Conservation (phyloP, 1,140 invertebrate species). For the Papilio aristodemus region DNA sequence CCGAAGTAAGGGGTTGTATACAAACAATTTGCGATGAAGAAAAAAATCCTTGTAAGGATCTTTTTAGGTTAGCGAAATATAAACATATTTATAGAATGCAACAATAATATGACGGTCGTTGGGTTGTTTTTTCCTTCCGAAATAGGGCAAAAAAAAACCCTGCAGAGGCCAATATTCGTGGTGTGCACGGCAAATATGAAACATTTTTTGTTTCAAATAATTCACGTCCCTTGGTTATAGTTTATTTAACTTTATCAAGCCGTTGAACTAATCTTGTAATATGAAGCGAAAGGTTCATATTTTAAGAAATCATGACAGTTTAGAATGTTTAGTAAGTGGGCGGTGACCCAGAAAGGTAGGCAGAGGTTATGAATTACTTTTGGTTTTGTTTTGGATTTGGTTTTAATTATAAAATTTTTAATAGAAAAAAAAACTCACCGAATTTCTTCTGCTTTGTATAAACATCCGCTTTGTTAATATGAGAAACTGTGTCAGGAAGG, state of each 20-base stretch:
- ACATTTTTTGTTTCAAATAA: constrained; percentile 3
- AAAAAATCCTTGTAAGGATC: no score
- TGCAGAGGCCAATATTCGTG: background rate
- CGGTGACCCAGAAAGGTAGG: no score
- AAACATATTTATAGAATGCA: constrained; percentile 10
- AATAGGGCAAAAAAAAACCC: constrained; percentile 13
- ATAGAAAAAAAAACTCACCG: constrained; percentile 47
- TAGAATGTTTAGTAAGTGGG: background rate
- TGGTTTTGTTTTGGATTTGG: background rate
- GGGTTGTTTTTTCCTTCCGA: constrained; percentile 14
- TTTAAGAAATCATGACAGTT: background rate
- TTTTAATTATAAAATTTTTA: no score
- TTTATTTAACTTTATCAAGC: background rate
- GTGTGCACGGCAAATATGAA: constrained; percentile 2
- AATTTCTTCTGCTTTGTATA: constrained; percentile 80
- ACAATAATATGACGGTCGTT: constrained; percentile 9
- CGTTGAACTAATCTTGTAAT: background rate
- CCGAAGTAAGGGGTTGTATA: no score
- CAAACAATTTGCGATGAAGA: no score
- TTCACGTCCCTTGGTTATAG: constrained; percentile 6
- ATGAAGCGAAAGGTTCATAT: background rate
- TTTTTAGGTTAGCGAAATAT: constrained; percentile 12
- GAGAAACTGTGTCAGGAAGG: constrained; percentile 79
- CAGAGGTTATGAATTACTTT: no score
- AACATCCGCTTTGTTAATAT: constrained; percentile 80